Evolutionary conservation across 2,797 vertebrate species (phyloP), one percentile per base, ranked within the genome.

Genomic region (Heliangelus exortis): DNA sequence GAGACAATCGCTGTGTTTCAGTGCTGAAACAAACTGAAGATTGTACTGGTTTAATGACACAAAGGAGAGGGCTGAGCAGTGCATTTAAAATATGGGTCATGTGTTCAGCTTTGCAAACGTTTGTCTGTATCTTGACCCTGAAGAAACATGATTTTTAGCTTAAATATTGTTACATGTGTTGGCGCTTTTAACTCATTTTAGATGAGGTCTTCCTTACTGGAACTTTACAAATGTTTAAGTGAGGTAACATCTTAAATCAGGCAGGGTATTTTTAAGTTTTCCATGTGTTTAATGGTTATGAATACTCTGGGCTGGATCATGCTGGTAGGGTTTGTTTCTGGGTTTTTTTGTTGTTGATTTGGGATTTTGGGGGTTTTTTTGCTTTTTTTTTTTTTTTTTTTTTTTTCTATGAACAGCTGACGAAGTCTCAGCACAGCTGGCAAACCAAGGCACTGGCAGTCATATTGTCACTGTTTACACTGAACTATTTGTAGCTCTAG

Each of bases 1-100:
- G 59, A 81, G 71, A 96, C 74, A 90, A 67, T 86, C 47, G 85
- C 84, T 43, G 72, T 14, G 66, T 87, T 79, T 96, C 83, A 68
- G 85, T 92, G 94, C 96, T 57, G 75, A 74, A 93, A 62, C 87
- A 83, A 75, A 77, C 69, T 76, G 48, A 88, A 81, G 81, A 22
- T 59, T 33, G 59, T 55, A 22, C 87, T 57, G 54, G 34, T 78
- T 65, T 26, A 57, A 17, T 5, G 41, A 68, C 51, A 31, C 50
- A 10, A 9, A 16, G 47, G 20, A 11, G 67, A 33, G n/a, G 43
- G 77, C 31, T 55, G 7, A 45, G 51, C 2, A 1, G 80, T 54
- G 6, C 36, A 0, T 48, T 93, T 66, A 31, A 82, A 58, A 89
- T 96, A 21, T 82, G 69, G 79, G 91, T 87, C 81, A 31, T 63